Percentiles rank a stretch among this genome's conserved stretches.
Evolutionary conservation across 2,797 vertebrate genomes (phyloP).

Genomic region (Poecilia picta): DNA sequence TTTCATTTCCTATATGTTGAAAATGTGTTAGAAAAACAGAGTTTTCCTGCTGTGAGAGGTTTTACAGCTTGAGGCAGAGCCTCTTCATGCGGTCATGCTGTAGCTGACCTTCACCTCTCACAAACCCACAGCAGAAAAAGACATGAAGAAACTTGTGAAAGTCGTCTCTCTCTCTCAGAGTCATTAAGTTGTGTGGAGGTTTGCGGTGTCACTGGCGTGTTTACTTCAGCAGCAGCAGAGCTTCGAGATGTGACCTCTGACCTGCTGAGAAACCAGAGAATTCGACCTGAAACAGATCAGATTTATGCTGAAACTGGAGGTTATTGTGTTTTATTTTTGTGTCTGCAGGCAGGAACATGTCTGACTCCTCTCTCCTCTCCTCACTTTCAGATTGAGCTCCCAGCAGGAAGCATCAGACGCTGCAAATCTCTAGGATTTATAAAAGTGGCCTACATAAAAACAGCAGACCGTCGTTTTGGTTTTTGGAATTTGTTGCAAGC

Average conservation of each 20-base stretch:
- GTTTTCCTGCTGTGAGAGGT: not conserved
- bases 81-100: not conserved
- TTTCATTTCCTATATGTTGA: not conserved
- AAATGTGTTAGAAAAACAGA: not conserved
- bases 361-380: too few species aligned
- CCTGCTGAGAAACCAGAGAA: conserved; percentile 11
- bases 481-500: not conserved
- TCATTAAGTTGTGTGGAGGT: not conserved
- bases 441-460: not conserved
- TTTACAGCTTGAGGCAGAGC: not conserved
- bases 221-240: conserved; percentile 12
- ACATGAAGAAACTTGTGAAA: too few species aligned
- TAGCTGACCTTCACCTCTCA: not conserved
- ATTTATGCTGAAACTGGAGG: not conserved
- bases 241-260: conserved; percentile 22
- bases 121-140: too few species aligned
- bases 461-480: not conserved
- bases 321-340: conserved; percentile 1
- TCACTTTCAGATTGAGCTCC: not conserved
- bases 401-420: not conserved
- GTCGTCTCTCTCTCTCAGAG: not conserved
- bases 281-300: conserved; percentile 16
- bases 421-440: not conserved
- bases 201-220: not conserved
- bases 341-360: not conserved